Conservation (phyloP, 1,140 invertebrate genomes). For the Drosophila orosa region DNA sequence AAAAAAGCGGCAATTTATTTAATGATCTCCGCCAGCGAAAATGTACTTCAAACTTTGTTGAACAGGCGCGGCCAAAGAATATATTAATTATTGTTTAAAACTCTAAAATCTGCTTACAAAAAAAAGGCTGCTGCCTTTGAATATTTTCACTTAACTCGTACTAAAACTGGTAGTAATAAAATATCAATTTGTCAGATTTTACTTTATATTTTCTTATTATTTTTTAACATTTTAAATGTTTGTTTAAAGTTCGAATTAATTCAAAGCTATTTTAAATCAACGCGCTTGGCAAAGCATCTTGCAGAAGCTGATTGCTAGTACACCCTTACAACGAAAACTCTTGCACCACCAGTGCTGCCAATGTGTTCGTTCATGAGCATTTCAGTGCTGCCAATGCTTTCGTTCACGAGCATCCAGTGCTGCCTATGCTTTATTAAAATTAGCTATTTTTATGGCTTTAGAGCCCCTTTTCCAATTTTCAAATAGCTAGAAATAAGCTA, state of each 20-base stretch:
- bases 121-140: accelerated
- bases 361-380: no score
- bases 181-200: accelerated
- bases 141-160: background rate
- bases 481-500: no score
- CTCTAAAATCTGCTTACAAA: no score
- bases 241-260: accelerated
- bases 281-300: background rate
- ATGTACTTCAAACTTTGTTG: background rate
- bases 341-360: no score
- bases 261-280: background rate
- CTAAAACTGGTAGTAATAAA: accelerated
- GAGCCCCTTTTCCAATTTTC: no score
- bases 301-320: no score
- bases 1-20: constrained; percentile 38
- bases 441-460: no score
- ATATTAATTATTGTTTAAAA: background rate
- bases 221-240: background rate
- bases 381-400: no score
- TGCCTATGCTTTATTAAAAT: no score
- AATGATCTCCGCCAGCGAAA: constrained; percentile 7
- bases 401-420: no score
- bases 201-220: background rate
- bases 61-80: background rate
- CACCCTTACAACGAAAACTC: no score